Base-by-base conservation (phyloP, 2,888 invertebrate species). In the Tachina lurida region DNA sequence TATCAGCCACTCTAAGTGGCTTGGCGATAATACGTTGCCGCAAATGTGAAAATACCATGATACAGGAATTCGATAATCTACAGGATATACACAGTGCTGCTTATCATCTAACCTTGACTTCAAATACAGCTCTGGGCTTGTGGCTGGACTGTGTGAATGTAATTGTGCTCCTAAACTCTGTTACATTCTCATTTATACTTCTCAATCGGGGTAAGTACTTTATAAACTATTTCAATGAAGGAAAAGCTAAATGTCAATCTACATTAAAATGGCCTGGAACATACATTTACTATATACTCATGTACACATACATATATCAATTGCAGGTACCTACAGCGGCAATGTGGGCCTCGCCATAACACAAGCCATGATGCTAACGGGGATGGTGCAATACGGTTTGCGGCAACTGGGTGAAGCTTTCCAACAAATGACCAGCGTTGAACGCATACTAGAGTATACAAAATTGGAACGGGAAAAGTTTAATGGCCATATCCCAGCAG, bases 11-110 rank as follows among this genome's bases (percentile, higher is more conserved):
- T 0, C 93, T 98, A 10, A 95, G 96, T 83, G 98, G 98, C 1
- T 94, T 98, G 43, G 95, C 96, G 45, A 97, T 97, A 0, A 97
- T 99, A 86, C 94, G 98, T 78, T 96, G 97, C 0, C 95, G 96
- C 3, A 94, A 95, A 22, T 95, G 96, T 2, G 95, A 96, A 91
- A 93, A 95, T 84, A 94, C 96, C 89, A 95, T 98, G 76, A 94
- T 95, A 60, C 94, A 95, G 88, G 96, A 97, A 89, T 97, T 97
- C 88, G 97, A 97, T 90, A 91, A 92, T 31, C 94, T 96, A 87
- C 96, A 97, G 93, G 96, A 93, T 87, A 91, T 93, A 10, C 93
- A 93, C 81, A 93, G 92, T 63, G 89, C 90, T 39, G 92, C 92
- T n/a, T 93, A 92, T 92, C 92, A 92, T 47, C 76, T 92, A 56